A percentile compares a stretch with the other conserved stretches of the same genome.
phyloP scores from a whole-genome alignment of 1,140 invertebrate species.

The Zeugodacus cucurbitae region DNA sequence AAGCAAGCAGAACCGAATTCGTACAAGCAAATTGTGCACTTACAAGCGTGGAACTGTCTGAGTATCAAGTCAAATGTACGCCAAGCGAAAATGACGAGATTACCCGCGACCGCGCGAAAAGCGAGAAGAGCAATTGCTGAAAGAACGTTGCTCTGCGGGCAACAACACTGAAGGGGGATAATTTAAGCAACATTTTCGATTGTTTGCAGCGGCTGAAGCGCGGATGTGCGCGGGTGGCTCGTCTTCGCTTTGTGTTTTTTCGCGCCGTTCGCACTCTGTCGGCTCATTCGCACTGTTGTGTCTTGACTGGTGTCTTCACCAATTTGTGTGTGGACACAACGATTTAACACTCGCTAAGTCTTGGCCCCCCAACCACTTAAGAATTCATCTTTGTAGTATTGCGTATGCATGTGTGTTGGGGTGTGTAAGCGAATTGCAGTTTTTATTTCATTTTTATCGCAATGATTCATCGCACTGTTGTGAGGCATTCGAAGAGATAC shows the following conservation, averaged over 20 bases:
- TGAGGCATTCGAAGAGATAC: not conserved
- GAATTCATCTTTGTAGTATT: not conserved
- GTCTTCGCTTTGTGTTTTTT: not conserved
- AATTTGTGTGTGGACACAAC: not conserved
- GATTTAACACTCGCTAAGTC: not conserved
- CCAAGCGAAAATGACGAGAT: not conserved
- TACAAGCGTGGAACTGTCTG: not conserved
- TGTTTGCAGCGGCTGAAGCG: not conserved
- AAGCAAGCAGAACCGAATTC: constrained; percentile 4
- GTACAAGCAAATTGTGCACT: not conserved
- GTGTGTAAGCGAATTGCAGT: not conserved
- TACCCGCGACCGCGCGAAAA: not conserved
- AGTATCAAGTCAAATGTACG: not conserved
- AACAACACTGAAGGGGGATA: too few species aligned
- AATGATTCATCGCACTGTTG: constrained; percentile 23
- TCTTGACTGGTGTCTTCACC: not conserved
- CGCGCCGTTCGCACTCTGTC: not conserved
- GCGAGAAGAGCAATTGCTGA: not conserved
- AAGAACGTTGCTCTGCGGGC: not conserved
- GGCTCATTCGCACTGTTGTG: not conserved
- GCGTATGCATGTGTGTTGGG: not conserved
- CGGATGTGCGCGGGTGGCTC: not conserved
- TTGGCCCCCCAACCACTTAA: not conserved
- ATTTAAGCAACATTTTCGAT: not conserved
- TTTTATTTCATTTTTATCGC: not conserved